Percentiles rank a stretch among this genome's conserved stretches.
Conservation (phyloP, 2,888 invertebrate genomes). For the Anthophora plumipes region DNA sequence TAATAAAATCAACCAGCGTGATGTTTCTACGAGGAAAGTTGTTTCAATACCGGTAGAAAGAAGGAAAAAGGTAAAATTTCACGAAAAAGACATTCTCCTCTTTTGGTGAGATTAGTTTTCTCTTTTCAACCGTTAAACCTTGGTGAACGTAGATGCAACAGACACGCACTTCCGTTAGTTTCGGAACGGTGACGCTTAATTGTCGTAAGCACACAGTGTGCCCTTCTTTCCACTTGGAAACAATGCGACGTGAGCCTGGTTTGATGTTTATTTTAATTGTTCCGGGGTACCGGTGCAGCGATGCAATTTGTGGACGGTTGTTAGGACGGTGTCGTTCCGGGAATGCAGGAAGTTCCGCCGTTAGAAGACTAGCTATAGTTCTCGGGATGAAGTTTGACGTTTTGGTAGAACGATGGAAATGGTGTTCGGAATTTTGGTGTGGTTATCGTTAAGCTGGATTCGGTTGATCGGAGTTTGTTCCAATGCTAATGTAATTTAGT, state of each 20-base stretch:
- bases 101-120: too few relatives aligned
- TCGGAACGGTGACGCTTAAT: neutral
- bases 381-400: neutral
- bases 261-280: constrained; percentile 3
- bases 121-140: too few relatives aligned
- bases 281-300: neutral
- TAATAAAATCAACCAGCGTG: neutral
- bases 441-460: neutral
- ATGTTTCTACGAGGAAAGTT: neutral
- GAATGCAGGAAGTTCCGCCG: neutral
- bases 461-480: neutral
- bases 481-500: too few relatives aligned
- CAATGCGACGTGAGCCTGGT: neutral
- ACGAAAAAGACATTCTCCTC: too few relatives aligned
- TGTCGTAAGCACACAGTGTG: neutral
- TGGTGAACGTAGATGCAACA: too few relatives aligned
- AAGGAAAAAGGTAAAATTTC: too few relatives aligned
- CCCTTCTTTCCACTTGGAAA: neutral
- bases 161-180: too few relatives aligned
- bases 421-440: neutral
- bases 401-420: neutral
- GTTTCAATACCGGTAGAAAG: too few relatives aligned
- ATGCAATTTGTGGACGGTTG: constrained; percentile 1
- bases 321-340: neutral
- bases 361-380: neutral